Evolutionary conservation across 1,140 invertebrate species (phyloP), one percentile per base, ranked within the genome.

Genomic region (Solenopsis fugax): DNA sequence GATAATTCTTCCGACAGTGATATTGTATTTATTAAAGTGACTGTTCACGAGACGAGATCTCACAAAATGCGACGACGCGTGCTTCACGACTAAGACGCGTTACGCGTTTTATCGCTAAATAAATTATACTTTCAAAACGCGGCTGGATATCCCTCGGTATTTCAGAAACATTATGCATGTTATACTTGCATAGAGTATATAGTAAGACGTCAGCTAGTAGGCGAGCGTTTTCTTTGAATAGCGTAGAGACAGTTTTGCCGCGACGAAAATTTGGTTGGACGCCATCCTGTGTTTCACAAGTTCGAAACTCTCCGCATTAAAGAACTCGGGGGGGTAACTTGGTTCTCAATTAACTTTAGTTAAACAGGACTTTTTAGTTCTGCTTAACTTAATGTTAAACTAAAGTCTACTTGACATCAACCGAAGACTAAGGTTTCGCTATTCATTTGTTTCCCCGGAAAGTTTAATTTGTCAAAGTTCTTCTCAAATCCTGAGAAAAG

Each of bases 241-340:
- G 10, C 16, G 16, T 37, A 37, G 69, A 84, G 37, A 48, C 4
- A 34, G 37, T 45, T 48, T 58, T 48, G 67, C 24, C 21, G 48
- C 16, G 58, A 73, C 54, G 80, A 48, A 84, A 84, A 62, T 84
- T 73, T 34, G 54, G 54, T 75, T 60, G 56, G 69, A 62, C 41
- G 24, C 29, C 69, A 60, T 60, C 5, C 24, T 37, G 56, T 48
- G 24, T 62, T 62, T 62, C 54, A 12, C 29, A 84, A 84, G 69
- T 84, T 50, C 29, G 21, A 29, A 84, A 75, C 80, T 84, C 69
- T 45, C 2, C 50, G 34, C 64, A 56, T 84, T 84, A 75, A 73
- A 58, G 80, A 84, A 84, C 69, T 58, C 52, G 24, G n/a, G n/a
- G n/a, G n/a, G n/a, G 60, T 73, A 82, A 80, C 77, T 54, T 67